Conservation (phyloP, 1,140 invertebrate species). For the Chironomus tepperi region DNA sequence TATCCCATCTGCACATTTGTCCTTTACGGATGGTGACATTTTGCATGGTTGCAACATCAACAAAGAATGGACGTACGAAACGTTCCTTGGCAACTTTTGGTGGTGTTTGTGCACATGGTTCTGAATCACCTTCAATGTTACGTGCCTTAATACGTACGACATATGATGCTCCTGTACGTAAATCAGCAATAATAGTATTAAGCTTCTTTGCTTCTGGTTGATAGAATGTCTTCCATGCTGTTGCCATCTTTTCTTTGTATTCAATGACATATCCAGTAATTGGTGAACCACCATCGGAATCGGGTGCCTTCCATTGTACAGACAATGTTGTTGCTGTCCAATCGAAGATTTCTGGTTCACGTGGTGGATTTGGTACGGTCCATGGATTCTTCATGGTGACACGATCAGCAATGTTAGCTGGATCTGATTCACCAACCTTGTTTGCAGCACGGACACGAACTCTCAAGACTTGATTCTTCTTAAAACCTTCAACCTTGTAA, state of each 20-base stretch:
- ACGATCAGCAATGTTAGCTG: slow-evolving; percentile 72
- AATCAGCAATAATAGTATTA: slow-evolving; percentile 69
- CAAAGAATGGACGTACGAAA: slow-evolving; percentile 89
- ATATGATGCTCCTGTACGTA: slow-evolving; percentile 92
- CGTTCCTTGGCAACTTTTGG: slow-evolving; percentile 91
- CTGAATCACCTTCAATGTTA: slow-evolving; percentile 91
- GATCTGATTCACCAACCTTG: slow-evolving; percentile 80
- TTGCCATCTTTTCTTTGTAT: slow-evolving; percentile 86
- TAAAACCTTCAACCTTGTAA: slow-evolving; percentile 82
- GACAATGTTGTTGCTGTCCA: slow-evolving; percentile 90
- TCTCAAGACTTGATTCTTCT: slow-evolving; percentile 83
- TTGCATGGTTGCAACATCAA: slow-evolving; percentile 71
- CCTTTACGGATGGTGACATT: slow-evolving; percentile 89
- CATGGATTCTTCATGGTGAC: slow-evolving; percentile 95
- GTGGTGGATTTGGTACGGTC: slow-evolving; percentile 92
- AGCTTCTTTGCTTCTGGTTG: slow-evolving; percentile 69
- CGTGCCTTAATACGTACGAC: slow-evolving; percentile 93
- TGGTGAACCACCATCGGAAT: slow-evolving; percentile 86
- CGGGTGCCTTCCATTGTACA: slow-evolving; percentile 89
- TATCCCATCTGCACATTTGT: slow-evolving; percentile 78
- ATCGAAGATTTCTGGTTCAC: slow-evolving; percentile 80
- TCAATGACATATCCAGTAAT: slow-evolving; percentile 91
- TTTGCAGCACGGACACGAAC: slow-evolving; percentile 94
- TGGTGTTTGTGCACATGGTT: slow-evolving; percentile 89
- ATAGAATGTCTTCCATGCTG: slow-evolving; percentile 77